Evolutionary conservation across 2,888 invertebrate genomes (phyloP).

Genomic region (Petrophora chlorosata): DNA sequence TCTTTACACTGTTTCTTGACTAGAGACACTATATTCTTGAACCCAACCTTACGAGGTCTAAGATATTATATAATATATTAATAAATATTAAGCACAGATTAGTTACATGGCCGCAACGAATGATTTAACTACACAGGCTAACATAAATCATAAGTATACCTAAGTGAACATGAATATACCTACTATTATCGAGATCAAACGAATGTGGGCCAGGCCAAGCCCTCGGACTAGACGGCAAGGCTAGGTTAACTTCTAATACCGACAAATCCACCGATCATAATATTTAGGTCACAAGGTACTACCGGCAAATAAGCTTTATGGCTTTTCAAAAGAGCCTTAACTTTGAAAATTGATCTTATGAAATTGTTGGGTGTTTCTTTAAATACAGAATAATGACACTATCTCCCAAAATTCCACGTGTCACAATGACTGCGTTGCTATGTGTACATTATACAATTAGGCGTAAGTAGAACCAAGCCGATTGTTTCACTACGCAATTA

Average conservation of each 20-base stretch:
- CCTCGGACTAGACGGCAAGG: slow-evolving; percentile 40
- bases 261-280: slow-evolving; percentile 36
- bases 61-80: background rate
- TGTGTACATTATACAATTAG: slow-evolving; percentile 17
- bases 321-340: background rate
- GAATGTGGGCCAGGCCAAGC: slow-evolving; percentile 54
- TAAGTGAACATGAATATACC: slow-evolving; percentile 20
- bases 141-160: slow-evolving; percentile 33
- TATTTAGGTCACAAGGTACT: slow-evolving; percentile 40
- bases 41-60: background rate
- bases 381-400: no score
- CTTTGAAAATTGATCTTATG: no score
- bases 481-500: slow-evolving; percentile 44
- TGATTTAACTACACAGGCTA: slow-evolving; percentile 10
- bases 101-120: slow-evolving; percentile 10
- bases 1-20: background rate
- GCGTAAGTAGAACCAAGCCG: slow-evolving; percentile 37
- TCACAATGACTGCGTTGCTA: slow-evolving; percentile 16
- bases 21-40: background rate
- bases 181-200: slow-evolving; percentile 40
- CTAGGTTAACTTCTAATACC: slow-evolving; percentile 45
- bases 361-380: no score
- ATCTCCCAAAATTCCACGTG: no score
- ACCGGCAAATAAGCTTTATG: background rate
- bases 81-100: slow-evolving; percentile 6